phyloP scores from a whole-genome alignment of 2,888 invertebrate species.

The Nesidiocoris tenuis region DNA sequence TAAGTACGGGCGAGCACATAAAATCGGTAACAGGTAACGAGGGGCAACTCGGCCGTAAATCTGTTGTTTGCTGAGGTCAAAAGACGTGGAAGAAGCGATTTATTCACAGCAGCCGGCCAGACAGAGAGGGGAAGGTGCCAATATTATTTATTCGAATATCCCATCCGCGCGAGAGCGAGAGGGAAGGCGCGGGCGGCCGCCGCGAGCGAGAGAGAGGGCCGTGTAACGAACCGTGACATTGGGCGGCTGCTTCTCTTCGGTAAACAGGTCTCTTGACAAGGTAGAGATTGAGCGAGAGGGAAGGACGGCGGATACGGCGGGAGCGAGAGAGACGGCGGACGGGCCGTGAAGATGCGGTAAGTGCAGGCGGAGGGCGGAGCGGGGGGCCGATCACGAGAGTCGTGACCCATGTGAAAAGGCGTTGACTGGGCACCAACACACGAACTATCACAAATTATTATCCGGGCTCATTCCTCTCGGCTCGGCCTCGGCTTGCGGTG shows the following conservation, averaged over 20 bases:
- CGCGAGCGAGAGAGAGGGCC: background rate
- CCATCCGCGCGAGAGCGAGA: background rate
- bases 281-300: background rate
- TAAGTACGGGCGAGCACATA: background rate
- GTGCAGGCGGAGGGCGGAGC: background rate
- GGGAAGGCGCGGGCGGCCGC: background rate
- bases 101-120: slow-evolving; percentile 6
- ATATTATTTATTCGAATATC: slow-evolving; percentile 39
- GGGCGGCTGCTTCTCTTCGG: slow-evolving; percentile 28
- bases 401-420: slow-evolving; percentile 42
- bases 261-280: slow-evolving; percentile 40
- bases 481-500: background rate
- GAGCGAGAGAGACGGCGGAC: background rate
- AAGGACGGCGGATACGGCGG: background rate
- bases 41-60: slow-evolving; percentile 7
- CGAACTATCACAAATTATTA: slow-evolving; percentile 43
- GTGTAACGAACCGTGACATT: slow-evolving; percentile 40
- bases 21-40: slow-evolving; percentile 10
- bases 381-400: slow-evolving; percentile 36
- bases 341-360: background rate
- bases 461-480: slow-evolving; percentile 24
- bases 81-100: slow-evolving; percentile 18
- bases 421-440: slow-evolving; percentile 42
- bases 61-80: slow-evolving; percentile 14
- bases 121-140: slow-evolving; percentile 27